Conservation (phyloP, 2,113 vertebrate species). For the Notarius lentiginosus region DNA sequence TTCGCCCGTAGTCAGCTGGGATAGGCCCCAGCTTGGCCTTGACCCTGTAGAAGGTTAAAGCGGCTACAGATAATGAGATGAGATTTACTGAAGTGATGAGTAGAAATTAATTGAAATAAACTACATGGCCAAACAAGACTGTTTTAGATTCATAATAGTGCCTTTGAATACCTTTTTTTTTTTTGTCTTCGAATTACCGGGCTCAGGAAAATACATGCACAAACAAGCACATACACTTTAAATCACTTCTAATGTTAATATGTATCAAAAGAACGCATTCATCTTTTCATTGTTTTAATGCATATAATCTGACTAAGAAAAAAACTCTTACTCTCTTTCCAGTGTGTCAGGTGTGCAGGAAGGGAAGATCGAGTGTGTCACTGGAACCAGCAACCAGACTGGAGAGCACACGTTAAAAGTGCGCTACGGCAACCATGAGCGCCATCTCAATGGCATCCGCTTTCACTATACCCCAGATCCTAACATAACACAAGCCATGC, state of each 20-base stretch:
- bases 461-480: slow-evolving; percentile 88
- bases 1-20: too few species aligned
- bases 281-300: background rate
- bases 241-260: background rate
- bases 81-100: too few species aligned
- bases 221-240: background rate
- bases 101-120: too few species aligned
- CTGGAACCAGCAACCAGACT: slow-evolving; percentile 75
- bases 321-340: slow-evolving; percentile 10
- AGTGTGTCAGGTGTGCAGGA: slow-evolving; percentile 78
- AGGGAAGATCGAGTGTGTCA: slow-evolving; percentile 81
- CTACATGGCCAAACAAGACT: too few species aligned
- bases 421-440: slow-evolving; percentile 78
- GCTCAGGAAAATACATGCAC: too few species aligned
- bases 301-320: background rate
- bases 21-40: too few species aligned
- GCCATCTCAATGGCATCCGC: slow-evolving; percentile 70
- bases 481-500: slow-evolving; percentile 82
- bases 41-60: too few species aligned
- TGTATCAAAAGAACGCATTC: background rate
- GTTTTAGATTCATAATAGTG: too few species aligned
- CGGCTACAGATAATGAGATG: too few species aligned
- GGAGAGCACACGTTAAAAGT: slow-evolving; percentile 77
- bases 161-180: too few species aligned
- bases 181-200: background rate